Evolutionary conservation across 2,888 invertebrate genomes (phyloP), one percentile per base, ranked within the genome.

Genomic region (Sialis lutaria): DNA sequence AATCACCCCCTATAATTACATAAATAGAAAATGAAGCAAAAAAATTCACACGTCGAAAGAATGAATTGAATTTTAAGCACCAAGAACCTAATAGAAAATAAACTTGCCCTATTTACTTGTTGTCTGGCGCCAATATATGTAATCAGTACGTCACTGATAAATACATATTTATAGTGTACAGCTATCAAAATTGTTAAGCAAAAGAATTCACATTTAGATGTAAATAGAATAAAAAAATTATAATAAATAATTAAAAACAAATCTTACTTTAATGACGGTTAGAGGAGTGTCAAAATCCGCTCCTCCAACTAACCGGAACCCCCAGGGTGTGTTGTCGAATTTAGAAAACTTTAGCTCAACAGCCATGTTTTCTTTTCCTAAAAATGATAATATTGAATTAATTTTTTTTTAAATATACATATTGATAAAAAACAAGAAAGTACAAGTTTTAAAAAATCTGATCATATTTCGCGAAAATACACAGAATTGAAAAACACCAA

Each of bases 301-400:
- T 42, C 86, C 86, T 41, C 85, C 85, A 51, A 77, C 73, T 50
- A 87, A 66, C 48, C 84, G 72, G 64, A 87, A 85, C 45, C 86
- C 86, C 85, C 86, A 87, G 45, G 79, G 72, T 50, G 75, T 74
- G 50, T 71, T 74, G 53, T 75, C 75, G 48, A 72, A 68, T 64
- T 66, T 75, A 56, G 67, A 74, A 62, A 75, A 72, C 62, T 74
- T 77, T 51, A 83, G 70, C 58, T 78, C 79, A 50, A 77, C 58
- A 64, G 79, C 78, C 82, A 82, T 82, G 66, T 69, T 61, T 53
- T 44, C 22, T 6, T 37, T 37, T 37, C 22, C 22, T 22, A 22
- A 22, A 22, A 22, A 22, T 22, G 22, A 22, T 4, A 22, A 22
- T 22, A 22, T 4, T 22, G 22, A 22, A 22, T 22, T 22, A 22